phyloP scores from a whole-genome alignment of 2,113 vertebrate species.

The Mohoua ochrocephala region DNA sequence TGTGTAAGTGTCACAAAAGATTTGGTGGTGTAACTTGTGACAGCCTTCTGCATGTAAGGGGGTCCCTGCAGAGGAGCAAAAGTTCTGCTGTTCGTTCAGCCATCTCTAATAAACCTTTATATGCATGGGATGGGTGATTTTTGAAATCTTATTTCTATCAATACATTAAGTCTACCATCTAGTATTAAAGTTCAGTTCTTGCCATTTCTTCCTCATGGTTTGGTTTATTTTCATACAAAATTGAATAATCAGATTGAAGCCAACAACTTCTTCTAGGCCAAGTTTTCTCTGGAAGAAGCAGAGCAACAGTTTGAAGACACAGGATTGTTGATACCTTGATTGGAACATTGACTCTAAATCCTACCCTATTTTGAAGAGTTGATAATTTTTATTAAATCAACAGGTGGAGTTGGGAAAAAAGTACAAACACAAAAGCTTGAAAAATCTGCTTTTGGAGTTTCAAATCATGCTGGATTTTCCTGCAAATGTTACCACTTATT shows the following conservation, averaged over 20 bases:
- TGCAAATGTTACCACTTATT: background rate
- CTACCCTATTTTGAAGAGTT: background rate
- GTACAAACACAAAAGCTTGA: background rate
- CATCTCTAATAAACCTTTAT: background rate
- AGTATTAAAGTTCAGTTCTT: background rate
- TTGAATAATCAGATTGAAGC: background rate
- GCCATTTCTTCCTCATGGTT: background rate
- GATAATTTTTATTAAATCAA: background rate
- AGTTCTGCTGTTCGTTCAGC: background rate
- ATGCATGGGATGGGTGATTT: background rate
- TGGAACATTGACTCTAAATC: background rate
- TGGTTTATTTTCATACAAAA: background rate
- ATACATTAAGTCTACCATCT: background rate
- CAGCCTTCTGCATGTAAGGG: fast-evolving
- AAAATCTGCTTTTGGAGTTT: background rate
- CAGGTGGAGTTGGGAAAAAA: background rate
- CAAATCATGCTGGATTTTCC: background rate
- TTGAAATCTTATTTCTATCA: background rate
- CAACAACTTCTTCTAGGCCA: background rate
- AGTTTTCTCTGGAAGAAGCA: background rate
- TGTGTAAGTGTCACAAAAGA: background rate
- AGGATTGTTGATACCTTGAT: background rate
- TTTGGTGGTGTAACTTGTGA: background rate
- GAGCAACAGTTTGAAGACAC: background rate
- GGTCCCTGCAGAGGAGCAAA: background rate